phyloP scores from a whole-genome alignment of 1,140 invertebrate species.

The Triops longicaudatus region DNA sequence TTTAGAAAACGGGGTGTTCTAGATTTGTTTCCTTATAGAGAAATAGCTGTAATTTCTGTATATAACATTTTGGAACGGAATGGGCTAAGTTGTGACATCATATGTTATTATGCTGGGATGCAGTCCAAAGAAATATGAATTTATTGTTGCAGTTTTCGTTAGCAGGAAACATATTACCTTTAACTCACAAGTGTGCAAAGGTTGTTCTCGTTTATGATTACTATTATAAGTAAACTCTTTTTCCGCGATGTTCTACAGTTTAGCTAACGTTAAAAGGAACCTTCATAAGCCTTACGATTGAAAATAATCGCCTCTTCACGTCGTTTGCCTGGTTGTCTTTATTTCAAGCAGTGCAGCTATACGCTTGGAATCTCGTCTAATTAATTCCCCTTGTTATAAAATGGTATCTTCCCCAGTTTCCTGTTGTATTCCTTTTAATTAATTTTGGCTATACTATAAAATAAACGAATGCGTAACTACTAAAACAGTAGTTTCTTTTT shows the following conservation, averaged over 20 bases:
- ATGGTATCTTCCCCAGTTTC: neutral
- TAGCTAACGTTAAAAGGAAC: constrained; percentile 10
- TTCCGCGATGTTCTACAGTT: neutral
- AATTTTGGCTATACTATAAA: neutral
- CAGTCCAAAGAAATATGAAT: neutral
- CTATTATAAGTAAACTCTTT: neutral
- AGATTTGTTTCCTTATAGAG: neutral
- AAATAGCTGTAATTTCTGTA: neutral
- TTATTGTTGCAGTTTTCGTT: neutral
- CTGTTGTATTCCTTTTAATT: neutral
- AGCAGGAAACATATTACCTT: neutral
- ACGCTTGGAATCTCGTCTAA: neutral
- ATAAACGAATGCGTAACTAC: neutral
- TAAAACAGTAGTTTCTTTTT: no score
- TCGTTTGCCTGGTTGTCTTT: neutral
- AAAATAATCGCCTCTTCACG: neutral
- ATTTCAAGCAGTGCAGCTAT: neutral
- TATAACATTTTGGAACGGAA: neutral
- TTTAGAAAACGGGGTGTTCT: neutral
- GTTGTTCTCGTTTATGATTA: neutral
- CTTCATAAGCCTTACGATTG: neutral
- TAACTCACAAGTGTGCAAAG: neutral
- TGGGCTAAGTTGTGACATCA: neutral
- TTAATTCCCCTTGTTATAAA: neutral
- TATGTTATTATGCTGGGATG: neutral